Conservation (phyloP, 2,113 vertebrate genomes). For the Dasyornis broadbenti region DNA sequence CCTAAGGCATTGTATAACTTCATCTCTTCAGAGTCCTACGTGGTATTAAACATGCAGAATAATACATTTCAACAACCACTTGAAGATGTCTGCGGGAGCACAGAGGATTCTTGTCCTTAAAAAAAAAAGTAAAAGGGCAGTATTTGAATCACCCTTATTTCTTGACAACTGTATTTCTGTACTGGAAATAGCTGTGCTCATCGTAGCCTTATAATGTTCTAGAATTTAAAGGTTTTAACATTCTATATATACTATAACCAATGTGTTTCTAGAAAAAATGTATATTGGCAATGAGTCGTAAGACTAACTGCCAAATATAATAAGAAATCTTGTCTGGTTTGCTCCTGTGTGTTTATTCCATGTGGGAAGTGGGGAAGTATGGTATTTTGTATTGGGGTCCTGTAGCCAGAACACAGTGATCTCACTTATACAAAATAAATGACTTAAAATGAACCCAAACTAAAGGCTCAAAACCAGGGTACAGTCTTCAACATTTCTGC, state of each 20-base stretch:
- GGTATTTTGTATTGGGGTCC: not conserved
- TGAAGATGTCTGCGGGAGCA: conserved; percentile 1
- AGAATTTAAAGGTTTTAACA: not conserved
- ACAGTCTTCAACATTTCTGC: not conserved
- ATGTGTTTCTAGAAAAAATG: not conserved
- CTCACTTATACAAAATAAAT: not conserved
- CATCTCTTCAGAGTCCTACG: not conserved
- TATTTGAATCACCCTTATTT: not conserved
- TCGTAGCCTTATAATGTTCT: not conserved
- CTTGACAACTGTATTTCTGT: not conserved
- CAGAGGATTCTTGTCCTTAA: not conserved
- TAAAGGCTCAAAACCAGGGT: not conserved
- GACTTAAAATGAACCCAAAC: not conserved
- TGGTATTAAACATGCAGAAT: conserved; percentile 36
- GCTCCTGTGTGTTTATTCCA: not conserved
- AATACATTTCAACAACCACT: conserved; percentile 17
- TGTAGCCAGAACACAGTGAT: not conserved
- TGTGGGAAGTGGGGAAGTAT: not conserved
- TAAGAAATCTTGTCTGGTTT: not conserved
- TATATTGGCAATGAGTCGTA: not conserved
- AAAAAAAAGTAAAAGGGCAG: not conserved
- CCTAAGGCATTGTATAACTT: conserved; percentile 46
- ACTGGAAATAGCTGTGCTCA: not conserved
- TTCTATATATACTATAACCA: not conserved
- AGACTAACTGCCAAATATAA: conserved; percentile 25